These are phyloP conservation scores for Rhinopomastus cyanomelas DNA, from an alignment of 2,113 vertebrate species.

Conservation along the genomic window DNA sequence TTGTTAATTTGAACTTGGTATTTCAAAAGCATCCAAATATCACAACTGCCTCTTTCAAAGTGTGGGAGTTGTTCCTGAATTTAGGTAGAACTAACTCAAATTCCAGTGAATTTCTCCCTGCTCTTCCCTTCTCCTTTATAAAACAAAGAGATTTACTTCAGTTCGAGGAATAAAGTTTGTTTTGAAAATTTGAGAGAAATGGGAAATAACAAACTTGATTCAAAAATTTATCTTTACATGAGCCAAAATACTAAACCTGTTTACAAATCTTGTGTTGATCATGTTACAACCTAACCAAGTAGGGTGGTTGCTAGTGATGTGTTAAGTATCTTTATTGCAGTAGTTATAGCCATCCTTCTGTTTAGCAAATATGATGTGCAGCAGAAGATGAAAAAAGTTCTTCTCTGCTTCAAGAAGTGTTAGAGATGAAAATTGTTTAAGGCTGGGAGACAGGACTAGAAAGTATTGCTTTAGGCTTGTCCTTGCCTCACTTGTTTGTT, in stretches of 20 bases:
- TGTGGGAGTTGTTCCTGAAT: background rate
- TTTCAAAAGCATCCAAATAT: background rate
- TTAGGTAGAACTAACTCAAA: background rate
- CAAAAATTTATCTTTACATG: rapidly evolving
- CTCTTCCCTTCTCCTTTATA: background rate
- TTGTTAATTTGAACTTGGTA: background rate
- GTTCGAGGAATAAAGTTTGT: background rate
- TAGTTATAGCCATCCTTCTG: background rate
- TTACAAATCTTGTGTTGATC: background rate
- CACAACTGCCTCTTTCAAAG: background rate
- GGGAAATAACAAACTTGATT: background rate
- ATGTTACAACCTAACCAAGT: background rate
- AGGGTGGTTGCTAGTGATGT: background rate
- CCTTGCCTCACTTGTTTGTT: rapidly evolving
- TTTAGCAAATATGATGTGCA: background rate
- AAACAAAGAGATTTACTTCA: background rate
- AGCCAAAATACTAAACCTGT: background rate
- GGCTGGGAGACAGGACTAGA: background rate
- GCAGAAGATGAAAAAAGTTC: background rate
- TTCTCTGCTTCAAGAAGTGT: background rate
- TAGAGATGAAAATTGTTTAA: background rate
- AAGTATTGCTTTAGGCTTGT: background rate
- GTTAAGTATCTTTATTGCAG: background rate
- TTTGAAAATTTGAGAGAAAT: background rate
- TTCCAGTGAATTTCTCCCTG: background rate